These are phyloP conservation scores for Ophion costatus DNA, from an alignment of 2,888 invertebrate genomes.

Conservation along the genomic window DNA sequence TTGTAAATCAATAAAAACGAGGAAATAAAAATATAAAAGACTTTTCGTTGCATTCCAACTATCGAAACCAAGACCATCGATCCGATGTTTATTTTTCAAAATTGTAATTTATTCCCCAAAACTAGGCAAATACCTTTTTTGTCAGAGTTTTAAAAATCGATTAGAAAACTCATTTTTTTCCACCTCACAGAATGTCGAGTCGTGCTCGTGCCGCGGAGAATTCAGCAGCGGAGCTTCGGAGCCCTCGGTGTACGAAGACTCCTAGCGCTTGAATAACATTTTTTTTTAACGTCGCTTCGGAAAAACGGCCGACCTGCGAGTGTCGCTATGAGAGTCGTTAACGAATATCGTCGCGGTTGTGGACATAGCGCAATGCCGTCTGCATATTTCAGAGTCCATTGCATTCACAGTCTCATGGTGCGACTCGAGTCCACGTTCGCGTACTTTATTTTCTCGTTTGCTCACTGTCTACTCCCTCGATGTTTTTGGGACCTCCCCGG, in stretches of 20 bases:
- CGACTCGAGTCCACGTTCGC: background rate
- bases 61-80: too few species aligned
- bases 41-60: too few species aligned
- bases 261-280: background rate
- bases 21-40: too few species aligned
- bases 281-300: background rate
- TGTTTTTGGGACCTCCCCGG: constrained; percentile 39
- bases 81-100: too few species aligned
- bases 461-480: constrained; percentile 47
- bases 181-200: too few species aligned
- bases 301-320: background rate
- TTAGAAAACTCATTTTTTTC: background rate
- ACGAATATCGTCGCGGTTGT: constrained; percentile 55
- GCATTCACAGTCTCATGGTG: constrained; percentile 65
- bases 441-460: constrained; percentile 67
- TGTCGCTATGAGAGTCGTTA: constrained; percentile 1
- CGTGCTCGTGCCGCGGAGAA: background rate
- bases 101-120: too few species aligned
- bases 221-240: background rate
- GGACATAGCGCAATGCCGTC: constrained; percentile 70
- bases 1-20: too few species aligned
- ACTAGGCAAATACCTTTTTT: too few species aligned
- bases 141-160: background rate
- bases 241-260: background rate
- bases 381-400: constrained; percentile 72